Base-by-base conservation (phyloP, 2,797 vertebrate genomes). In the Esox lucius region DNA sequence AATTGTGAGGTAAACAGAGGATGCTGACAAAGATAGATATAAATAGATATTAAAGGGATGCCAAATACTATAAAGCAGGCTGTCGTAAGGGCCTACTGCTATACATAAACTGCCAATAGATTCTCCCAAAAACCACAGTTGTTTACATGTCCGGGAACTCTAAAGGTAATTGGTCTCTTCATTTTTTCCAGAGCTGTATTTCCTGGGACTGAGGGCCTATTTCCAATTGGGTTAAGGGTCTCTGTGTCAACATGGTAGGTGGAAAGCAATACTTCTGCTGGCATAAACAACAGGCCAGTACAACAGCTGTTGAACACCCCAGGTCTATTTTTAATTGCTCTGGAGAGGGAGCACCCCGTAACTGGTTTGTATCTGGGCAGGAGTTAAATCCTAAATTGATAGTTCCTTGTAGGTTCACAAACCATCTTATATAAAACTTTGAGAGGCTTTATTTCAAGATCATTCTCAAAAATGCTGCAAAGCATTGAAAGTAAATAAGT, bases 231-330 rank as follows among this genome's bases (percentile, higher is more conserved):
- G 19, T 68, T 19, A 31, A 22, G 33, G n/a, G 19, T 42, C n/a
- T 33, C 66, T 19, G 66, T 39, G 66, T 68, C 33, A 28, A 19
- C 17, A 68, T 42, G 2, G 17, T 68, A 22, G 33, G 17, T 35
- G 35, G 35, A 35, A 68, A 42, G 35, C 35, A 19, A 39, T 68
- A 42, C 35, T 28, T 19, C 17, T 42, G 16, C 17, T 5, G 19
- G 53, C 19, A 56, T 56, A 9, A 56, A 22, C 19, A 56, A 56
- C 53, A 56, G 53, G 33, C 66, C 42, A 68, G 17, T 68, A 68
- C n/a, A 68, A 42, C 35, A 68, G 66, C 66, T 19, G 33, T 9
- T 68, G 66, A 12, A 39, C 15, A 68, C 8, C 66, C 66, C 66
- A n/a, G 11, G 9, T 68, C 33, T 42, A 15, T n/a, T 11, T 68